phyloP scores from a whole-genome alignment of 2,888 invertebrate genomes.

The Drosophila algonquin region DNA sequence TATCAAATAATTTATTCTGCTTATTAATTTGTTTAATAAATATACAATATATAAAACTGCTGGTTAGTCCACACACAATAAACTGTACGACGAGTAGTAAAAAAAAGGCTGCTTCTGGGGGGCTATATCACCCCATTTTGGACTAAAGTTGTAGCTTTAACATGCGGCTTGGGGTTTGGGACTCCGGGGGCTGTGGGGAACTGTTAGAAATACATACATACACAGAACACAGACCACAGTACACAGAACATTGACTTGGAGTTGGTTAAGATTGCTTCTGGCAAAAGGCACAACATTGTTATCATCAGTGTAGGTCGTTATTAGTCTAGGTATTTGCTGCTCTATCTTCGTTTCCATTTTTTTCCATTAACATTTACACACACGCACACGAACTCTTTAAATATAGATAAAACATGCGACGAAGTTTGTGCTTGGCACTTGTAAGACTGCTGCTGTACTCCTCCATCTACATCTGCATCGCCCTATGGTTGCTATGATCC shows the following conservation, averaged over 20 bases:
- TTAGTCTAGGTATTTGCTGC: slow-evolving; percentile 38
- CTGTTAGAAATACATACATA: slow-evolving; percentile 38
- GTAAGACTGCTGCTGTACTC: slow-evolving; percentile 32
- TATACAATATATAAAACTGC: slow-evolving; percentile 72
- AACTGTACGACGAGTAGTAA: slow-evolving; percentile 21
- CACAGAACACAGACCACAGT: slow-evolving; percentile 37
- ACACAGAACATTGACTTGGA: slow-evolving; percentile 43
- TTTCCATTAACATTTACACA: slow-evolving; percentile 60
- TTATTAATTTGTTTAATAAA: slow-evolving; percentile 80
- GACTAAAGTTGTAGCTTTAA: slow-evolving; percentile 41
- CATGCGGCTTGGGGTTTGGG: slow-evolving; percentile 18
- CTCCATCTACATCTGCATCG: slow-evolving; percentile 6
- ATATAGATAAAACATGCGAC: slow-evolving; percentile 52
- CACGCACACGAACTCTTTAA: slow-evolving; percentile 20
- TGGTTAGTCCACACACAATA: slow-evolving; percentile 59
- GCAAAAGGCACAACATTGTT: slow-evolving; percentile 48
- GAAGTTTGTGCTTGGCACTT: slow-evolving; percentile 75
- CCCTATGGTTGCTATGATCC: background rate
- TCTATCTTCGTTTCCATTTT: slow-evolving; percentile 21
- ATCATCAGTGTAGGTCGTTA: slow-evolving; percentile 41
- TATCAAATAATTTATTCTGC: slow-evolving; percentile 78
- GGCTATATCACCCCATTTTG: background rate
- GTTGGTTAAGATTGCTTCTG: slow-evolving; percentile 48
- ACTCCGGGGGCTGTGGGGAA: background rate
- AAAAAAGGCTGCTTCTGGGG: slow-evolving; percentile 5